These are phyloP conservation scores for Dolichoris vasculosae DNA, from an alignment of 1,140 invertebrate genomes.

Conservation along the genomic window DNA sequence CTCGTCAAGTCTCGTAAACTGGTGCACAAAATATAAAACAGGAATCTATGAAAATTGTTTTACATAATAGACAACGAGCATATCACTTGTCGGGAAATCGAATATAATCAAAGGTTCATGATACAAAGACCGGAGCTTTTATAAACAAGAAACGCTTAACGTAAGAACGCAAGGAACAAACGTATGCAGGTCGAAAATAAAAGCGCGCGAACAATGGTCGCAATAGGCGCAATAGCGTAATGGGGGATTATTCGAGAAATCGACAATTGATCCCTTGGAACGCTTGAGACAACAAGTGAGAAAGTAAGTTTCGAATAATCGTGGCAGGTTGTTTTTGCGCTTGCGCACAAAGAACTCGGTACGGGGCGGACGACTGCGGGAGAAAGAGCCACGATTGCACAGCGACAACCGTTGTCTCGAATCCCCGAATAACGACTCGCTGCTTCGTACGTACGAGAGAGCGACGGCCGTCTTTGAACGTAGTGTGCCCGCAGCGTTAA, in stretches of 20 bases:
- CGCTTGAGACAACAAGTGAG: no score
- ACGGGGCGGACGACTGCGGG: neutral
- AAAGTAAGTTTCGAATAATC: neutral
- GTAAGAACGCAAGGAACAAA: no score
- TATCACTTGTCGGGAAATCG: no score
- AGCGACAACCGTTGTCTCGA: neutral
- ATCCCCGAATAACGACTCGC: neutral
- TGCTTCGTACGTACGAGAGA: neutral
- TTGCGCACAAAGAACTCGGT: neutral
- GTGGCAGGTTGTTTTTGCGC: neutral
- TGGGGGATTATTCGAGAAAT: neutral
- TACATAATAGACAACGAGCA: no score
- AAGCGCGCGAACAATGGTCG: no score
- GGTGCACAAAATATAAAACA: no score
- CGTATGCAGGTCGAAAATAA: no score
- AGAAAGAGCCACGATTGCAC: conserved; percentile 43
- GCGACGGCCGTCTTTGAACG: neutral
- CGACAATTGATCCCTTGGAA: neutral
- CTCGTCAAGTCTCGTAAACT: no score
- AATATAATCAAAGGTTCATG: no score
- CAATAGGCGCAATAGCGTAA: neutral
- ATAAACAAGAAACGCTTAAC: no score
- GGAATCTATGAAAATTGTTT: no score
- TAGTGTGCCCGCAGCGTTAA: neutral
- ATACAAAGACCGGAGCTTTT: no score